Evolutionary conservation across 2,113 vertebrate genomes (phyloP).

Genomic region (Helogale parvula): DNA sequence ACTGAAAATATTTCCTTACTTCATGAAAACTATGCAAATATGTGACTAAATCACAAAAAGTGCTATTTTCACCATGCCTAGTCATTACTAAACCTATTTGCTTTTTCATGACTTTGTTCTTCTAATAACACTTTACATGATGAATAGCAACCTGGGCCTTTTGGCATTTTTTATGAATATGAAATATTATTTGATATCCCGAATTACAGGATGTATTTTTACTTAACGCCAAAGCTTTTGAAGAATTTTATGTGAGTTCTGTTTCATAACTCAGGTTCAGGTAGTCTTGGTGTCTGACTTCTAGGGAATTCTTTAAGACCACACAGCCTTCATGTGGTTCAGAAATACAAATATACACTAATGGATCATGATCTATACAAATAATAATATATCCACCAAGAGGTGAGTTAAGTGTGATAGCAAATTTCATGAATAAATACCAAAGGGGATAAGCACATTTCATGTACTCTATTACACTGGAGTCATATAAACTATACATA

Average conservation of each 20-base stretch:
- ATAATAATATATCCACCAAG: not conserved
- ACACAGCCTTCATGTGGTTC: not conserved
- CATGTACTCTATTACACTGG: not conserved
- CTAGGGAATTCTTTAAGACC: not conserved
- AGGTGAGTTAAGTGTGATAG: not conserved
- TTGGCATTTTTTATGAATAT: not conserved
- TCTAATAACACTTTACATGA: not conserved
- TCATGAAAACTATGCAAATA: not conserved
- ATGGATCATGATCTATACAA: not conserved
- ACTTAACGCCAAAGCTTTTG: not conserved
- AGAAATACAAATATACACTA: not conserved
- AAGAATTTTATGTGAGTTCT: not conserved
- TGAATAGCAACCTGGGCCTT: not conserved
- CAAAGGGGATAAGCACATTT: not conserved
- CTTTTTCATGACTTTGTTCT: not conserved
- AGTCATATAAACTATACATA: not conserved
- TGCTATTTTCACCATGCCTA: not conserved
- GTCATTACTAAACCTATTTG: not conserved
- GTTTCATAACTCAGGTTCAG: not conserved
- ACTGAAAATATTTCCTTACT: not conserved
- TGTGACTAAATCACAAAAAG: not conserved
- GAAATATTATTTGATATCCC: not conserved
- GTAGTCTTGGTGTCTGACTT: not conserved
- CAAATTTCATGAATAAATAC: conserved; percentile 35
- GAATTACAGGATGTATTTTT: not conserved